Percentiles rank a stretch among this genome's conserved stretches.
Evolutionary conservation across 2,888 invertebrate species (phyloP).

Genomic region (Ormyrus labotus): DNA sequence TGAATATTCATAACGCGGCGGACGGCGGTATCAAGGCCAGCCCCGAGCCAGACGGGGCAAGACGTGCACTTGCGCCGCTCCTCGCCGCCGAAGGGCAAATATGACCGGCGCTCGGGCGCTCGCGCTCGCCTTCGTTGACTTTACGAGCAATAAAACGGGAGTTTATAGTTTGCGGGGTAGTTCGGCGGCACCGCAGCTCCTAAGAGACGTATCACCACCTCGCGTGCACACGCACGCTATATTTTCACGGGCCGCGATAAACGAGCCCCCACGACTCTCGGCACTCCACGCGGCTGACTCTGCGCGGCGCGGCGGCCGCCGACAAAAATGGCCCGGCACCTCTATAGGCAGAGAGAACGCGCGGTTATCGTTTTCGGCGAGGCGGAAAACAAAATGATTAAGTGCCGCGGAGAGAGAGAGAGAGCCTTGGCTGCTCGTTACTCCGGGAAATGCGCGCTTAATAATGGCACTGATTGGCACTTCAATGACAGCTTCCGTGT

Average conservation of each 20-base stretch:
- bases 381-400: constrained; percentile 37
- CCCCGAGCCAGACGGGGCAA: neutral
- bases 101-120: constrained; percentile 61
- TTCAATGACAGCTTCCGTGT: constrained; percentile 45
- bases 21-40: constrained; percentile 27
- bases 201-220: constrained; percentile 24
- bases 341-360: neutral
- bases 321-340: neutral
- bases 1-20: constrained; percentile 43
- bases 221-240: neutral
- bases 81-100: constrained; percentile 66
- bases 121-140: constrained; percentile 67
- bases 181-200: constrained; percentile 39
- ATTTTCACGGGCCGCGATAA: constrained; percentile 18
- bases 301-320: constrained; percentile 1
- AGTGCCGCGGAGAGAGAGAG: neutral
- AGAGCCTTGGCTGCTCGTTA: constrained; percentile 31
- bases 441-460: constrained; percentile 39
- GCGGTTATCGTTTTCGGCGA: neutral
- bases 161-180: constrained; percentile 69
- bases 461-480: constrained; percentile 47
- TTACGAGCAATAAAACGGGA: constrained; percentile 73
- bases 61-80: no score
- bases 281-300: neutral
- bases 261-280: neutral